Percentiles rank a stretch among this genome's conserved stretches.
Evolutionary conservation across 30 jellyfish, hydroid and myxozoan species (phyloP).

Genomic region (Aurelia aurita complex sp. Pacific): DNA sequence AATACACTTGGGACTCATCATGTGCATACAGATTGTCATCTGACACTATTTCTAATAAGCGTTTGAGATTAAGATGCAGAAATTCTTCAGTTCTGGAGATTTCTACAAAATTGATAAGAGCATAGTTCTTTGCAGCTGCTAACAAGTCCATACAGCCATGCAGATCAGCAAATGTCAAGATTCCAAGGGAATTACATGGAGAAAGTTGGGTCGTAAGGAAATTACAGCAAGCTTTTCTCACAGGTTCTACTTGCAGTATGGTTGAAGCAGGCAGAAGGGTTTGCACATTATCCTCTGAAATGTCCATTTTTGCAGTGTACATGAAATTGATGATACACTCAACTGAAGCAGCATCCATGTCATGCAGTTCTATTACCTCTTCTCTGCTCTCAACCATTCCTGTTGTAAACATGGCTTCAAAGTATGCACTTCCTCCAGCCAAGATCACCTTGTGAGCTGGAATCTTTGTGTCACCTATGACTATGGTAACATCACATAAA

Average conservation of each 20-base stretch:
- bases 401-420: constrained; percentile 91
- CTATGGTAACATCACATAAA: constrained; percentile 75
- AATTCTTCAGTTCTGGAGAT: constrained; percentile 81
- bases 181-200: constrained; percentile 85
- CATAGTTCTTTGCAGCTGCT: constrained; percentile 48
- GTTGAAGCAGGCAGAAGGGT: constrained; percentile 75
- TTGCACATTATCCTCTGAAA: constrained; percentile 85
- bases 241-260: constrained; percentile 74
- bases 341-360: constrained; percentile 74
- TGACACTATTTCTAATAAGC: constrained; percentile 51
- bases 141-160: constrained; percentile 66
- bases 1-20: constrained; percentile 76
- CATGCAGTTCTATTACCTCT: constrained; percentile 64
- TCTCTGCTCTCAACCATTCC: constrained; percentile 80
- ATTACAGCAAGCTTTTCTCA: constrained; percentile 75
- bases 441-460: constrained; percentile 88
- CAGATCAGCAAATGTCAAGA: constrained; percentile 80
- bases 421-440: constrained; percentile 83
- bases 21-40: constrained; percentile 67
- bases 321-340: constrained; percentile 66
- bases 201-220: constrained; percentile 77
- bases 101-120: constrained; percentile 60
- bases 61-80: constrained; percentile 35
- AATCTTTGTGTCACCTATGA: constrained; percentile 42
- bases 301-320: constrained; percentile 74